A percentile compares a stretch with the other conserved stretches of the same genome.
Conservation (phyloP, 2,888 invertebrate genomes). For the Hirtodrosophila cameraria region DNA sequence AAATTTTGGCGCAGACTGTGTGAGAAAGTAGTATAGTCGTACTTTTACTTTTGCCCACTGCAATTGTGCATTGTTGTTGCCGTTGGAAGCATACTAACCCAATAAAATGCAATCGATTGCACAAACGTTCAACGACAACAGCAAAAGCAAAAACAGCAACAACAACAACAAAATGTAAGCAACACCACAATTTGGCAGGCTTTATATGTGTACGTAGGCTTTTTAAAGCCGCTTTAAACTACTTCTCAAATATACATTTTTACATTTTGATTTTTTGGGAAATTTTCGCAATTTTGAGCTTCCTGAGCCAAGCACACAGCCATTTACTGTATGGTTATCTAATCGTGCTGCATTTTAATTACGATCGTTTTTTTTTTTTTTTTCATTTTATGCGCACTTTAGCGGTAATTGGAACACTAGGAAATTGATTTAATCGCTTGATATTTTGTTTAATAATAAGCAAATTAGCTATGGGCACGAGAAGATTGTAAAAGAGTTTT, state of each 20-base stretch:
- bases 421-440: conserved; percentile 22
- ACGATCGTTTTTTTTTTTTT: too few relatives aligned
- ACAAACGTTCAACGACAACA: background rate
- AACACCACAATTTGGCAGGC: conserved; percentile 22
- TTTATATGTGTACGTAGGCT: background rate
- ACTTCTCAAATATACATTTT: conserved; percentile 40
- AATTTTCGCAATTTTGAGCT: conserved; percentile 30
- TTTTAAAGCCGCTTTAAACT: conserved; percentile 20
- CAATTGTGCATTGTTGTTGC: conserved; percentile 16
- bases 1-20: conserved; percentile 36
- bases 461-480: conserved; percentile 4
- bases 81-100: conserved; percentile 52
- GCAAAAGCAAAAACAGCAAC: background rate
- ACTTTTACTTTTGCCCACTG: conserved; percentile 69
- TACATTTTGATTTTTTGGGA: background rate
- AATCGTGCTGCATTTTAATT: conserved; percentile 54
- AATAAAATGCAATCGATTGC: conserved; percentile 44
- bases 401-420: conserved; percentile 43
- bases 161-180: background rate
- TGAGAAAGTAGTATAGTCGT: conserved; percentile 66
- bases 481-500: conserved; percentile 19
- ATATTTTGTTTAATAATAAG: conserved; percentile 1
- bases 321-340: conserved; percentile 56
- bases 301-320: conserved; percentile 44
- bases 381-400: conserved; percentile 32